Percentiles rank a stretch among this genome's conserved stretches.
Conservation (phyloP, 2,888 invertebrate genomes). For the Orthosia gothica region DNA sequence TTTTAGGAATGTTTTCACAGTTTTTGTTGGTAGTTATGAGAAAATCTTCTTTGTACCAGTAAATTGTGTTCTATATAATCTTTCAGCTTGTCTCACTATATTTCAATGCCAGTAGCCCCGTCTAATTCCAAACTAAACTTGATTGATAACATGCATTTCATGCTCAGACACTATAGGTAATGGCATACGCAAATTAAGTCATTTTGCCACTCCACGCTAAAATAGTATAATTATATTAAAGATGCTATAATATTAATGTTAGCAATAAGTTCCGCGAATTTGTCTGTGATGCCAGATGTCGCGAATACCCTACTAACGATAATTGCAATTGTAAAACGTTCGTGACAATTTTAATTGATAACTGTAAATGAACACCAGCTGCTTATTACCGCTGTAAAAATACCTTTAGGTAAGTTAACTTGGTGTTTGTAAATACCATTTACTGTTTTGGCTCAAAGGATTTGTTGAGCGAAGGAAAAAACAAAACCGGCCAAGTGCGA, state of each 20-base stretch:
- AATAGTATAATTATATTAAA: conserved; percentile 37
- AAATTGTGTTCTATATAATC: no score
- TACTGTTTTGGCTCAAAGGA: background rate
- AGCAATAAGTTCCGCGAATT: conserved; percentile 56
- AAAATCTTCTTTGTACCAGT: no score
- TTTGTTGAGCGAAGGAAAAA: background rate
- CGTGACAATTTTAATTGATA: conserved; percentile 44
- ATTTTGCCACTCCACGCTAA: conserved; percentile 49
- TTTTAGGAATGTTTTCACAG: no score
- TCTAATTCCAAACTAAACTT: conserved; percentile 22
- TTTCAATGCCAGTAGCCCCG: background rate
- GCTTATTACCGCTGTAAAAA: conserved; percentile 26
- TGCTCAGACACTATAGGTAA: conserved; percentile 48
- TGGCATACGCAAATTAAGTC: conserved; percentile 51
- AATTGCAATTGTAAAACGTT: conserved; percentile 45
- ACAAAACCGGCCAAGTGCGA: no score
- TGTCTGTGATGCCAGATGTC: conserved; percentile 46
- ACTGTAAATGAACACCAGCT: conserved; percentile 48
- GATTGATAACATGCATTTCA: conserved; percentile 52
- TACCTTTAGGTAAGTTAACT: conserved; percentile 26
- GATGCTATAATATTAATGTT: conserved; percentile 53
- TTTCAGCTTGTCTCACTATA: no score
- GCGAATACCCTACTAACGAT: conserved; percentile 33
- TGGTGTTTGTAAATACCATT: conserved; percentile 23
- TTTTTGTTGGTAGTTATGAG: no score